Percentiles rank a stretch among this genome's conserved stretches.
These are phyloP conservation scores for Ploceus nigricollis DNA, from an alignment of 2,113 vertebrate genomes.

Conservation along the genomic window DNA sequence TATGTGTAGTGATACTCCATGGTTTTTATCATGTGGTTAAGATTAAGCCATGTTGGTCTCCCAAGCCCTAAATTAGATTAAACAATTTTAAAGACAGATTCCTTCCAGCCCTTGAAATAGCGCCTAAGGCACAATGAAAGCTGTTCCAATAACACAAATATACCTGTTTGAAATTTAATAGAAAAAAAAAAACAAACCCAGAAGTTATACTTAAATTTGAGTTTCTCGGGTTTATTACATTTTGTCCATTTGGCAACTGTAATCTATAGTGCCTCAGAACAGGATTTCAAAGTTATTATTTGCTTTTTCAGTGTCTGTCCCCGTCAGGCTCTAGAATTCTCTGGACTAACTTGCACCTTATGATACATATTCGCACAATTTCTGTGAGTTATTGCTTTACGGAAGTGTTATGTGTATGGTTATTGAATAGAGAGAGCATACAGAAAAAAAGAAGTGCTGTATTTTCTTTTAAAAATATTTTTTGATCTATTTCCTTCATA, in stretches of 20 bases:
- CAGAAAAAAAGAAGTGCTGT: background rate
- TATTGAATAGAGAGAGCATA: background rate
- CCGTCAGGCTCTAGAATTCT: background rate
- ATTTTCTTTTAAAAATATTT: background rate
- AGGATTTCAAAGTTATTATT: background rate
- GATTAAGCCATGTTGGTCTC: background rate
- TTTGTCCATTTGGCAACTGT: background rate
- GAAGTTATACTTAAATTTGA: background rate
- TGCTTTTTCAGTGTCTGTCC: background rate
- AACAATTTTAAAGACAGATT: background rate
- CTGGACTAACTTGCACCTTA: background rate
- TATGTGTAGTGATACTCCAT: background rate
- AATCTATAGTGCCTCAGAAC: background rate
- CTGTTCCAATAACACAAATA: background rate
- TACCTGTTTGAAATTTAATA: background rate
- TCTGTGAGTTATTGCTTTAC: background rate
- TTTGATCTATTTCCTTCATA: background rate
- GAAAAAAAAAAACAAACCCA: accelerated
- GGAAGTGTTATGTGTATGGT: background rate
- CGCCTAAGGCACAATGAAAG: background rate
- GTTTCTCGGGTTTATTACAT: background rate
- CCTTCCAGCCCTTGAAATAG: background rate
- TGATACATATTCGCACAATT: background rate
- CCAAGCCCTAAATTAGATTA: background rate
- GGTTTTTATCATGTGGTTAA: background rate